Evolutionary conservation across 2,888 invertebrate genomes (phyloP).

Genomic region (Drosophila borealis): DNA sequence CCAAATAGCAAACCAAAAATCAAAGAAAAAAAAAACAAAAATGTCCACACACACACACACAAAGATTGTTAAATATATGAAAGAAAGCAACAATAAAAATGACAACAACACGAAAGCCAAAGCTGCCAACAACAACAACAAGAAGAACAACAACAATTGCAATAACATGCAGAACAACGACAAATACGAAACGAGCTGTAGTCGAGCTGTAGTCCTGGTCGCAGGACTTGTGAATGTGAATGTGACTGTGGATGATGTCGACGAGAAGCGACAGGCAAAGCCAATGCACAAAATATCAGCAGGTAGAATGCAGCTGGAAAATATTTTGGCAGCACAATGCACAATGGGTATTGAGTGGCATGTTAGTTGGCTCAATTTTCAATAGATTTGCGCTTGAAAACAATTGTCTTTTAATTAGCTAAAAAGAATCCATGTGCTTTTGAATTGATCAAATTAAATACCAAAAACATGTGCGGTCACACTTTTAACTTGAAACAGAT

Average conservation of each 20-base stretch:
- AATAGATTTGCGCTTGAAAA: neutral
- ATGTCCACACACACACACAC: conserved; percentile 37
- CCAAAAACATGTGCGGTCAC: too few species aligned
- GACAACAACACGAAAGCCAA: conserved; percentile 27
- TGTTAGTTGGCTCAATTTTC: conserved; percentile 4
- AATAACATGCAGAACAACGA: conserved; percentile 44
- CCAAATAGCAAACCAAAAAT: conserved; percentile 42
- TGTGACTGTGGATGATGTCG: conserved; percentile 31
- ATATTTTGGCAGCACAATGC: conserved; percentile 43
- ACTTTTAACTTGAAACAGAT: too few species aligned
- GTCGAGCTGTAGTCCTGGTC: too few species aligned
- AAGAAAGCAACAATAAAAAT: conserved; percentile 67
- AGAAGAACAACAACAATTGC: conserved; percentile 37
- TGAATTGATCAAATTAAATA: neutral
- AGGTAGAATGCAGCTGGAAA: conserved; percentile 45
- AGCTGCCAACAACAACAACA: conserved; percentile 29
- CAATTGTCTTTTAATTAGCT: conserved; percentile 1
- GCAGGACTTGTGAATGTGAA: neutral
- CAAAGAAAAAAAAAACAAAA: conserved; percentile 29
- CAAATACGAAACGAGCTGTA: conserved; percentile 23
- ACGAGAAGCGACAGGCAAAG: conserved; percentile 53
- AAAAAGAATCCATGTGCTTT: neutral
- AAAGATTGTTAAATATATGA: conserved; percentile 63
- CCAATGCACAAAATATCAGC: conserved; percentile 65
- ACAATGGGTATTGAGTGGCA: conserved; percentile 32